These are phyloP conservation scores for Poecilobothrus nobilitatus DNA, from an alignment of 2,888 invertebrate species.

Conservation along the genomic window DNA sequence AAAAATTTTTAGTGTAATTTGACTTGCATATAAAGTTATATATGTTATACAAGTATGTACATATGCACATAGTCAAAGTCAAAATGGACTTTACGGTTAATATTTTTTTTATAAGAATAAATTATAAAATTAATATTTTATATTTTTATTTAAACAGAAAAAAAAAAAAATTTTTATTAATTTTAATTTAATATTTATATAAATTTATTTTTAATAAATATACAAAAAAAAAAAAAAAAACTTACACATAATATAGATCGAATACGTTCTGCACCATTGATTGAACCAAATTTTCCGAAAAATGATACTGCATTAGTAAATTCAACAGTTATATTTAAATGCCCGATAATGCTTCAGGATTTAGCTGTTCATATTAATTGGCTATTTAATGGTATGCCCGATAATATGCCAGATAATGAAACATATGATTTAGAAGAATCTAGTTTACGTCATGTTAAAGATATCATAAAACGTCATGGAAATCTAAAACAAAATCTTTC, in stretches of 20 bases:
- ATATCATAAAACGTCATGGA: not conserved
- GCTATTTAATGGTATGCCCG: slow-evolving; percentile 42
- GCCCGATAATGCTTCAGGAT: slow-evolving; percentile 74
- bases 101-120: no score
- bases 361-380: slow-evolving; percentile 75
- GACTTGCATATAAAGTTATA: no score
- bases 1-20: no score
- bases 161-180: no score
- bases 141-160: no score
- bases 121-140: no score
- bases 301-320: slow-evolving; percentile 72
- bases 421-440: not conserved
- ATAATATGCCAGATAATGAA: not conserved
- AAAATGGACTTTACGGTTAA: no score
- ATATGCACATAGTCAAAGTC: no score
- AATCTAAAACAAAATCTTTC: not conserved
- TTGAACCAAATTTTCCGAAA: slow-evolving; percentile 69
- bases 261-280: slow-evolving; percentile 74
- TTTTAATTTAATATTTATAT: no score
- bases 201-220: no score
- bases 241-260: slow-evolving; percentile 39
- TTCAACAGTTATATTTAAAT: slow-evolving; percentile 62
- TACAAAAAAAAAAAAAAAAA: no score
- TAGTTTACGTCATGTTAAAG: not conserved
- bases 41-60: no score